Base-by-base conservation (phyloP, 2,888 invertebrate genomes). In the Trissolcus japonicus region DNA sequence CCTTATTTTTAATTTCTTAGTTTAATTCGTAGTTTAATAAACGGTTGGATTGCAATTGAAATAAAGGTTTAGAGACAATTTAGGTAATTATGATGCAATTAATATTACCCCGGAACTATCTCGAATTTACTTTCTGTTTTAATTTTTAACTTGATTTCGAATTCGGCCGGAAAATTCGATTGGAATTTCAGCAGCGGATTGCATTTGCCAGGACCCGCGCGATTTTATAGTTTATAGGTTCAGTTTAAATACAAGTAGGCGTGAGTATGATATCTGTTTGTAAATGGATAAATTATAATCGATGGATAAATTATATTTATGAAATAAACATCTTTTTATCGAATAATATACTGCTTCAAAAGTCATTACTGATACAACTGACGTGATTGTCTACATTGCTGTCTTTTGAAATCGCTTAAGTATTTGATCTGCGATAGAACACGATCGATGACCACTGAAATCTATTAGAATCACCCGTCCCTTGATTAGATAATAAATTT, bases 211-310 rank as follows among this genome's bases (percentile, higher is more conserved):
- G 46, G 16, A 46, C 14, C 43, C 14, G 43, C n/a, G 21, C 19
- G 11, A 41, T 11, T 9, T 35, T 35, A 1, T 35, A 35, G 35
- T 35, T 35, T 11, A 11, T 35, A 35, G 11, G 35, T 25, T 25
- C 25, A 25, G 11, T 35, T 35, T 35, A 7, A 35, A 1, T 35
- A 35, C 63, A 65, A 65, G 55, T 65, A 65, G 19, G 6, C 6
- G 17, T 66, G 65, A 66, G 21, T 66, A 16, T 51, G 51, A 46
- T 50, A 40, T 40, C 65, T 66, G 56, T 56, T 66, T 66, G 65
- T 66, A 66, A 66, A 66, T 66, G 65, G 56, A 66, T 66, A 66
- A 50, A 56, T 48, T 56, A 66, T 66, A 66, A n/a, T n/a, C n/a
- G n/a, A 66, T 66, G 65, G 56, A 66, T 66, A 66, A 50, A 56